Evolutionary conservation across 2,113 vertebrate genomes (phyloP).

Genomic region (Chionomys nivalis): DNA sequence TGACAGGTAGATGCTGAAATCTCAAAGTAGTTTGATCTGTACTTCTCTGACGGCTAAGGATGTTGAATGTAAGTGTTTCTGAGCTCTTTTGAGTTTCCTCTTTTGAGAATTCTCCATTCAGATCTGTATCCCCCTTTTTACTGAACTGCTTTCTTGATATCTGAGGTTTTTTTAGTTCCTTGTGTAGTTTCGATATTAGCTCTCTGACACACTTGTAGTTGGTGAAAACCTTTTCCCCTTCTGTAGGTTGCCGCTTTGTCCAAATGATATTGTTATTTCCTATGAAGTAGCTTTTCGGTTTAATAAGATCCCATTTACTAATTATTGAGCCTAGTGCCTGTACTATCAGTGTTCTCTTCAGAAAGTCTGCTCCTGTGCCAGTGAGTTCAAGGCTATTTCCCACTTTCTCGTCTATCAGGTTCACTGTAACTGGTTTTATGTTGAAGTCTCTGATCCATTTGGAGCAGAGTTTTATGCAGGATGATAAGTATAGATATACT

Average conservation of each 20-base stretch:
- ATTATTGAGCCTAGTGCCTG: neutral
- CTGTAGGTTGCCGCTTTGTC: neutral
- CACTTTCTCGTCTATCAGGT: too few species aligned
- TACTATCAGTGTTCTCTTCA: neutral
- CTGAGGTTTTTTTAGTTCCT: neutral
- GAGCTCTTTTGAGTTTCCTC: neutral
- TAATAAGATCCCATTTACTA: neutral
- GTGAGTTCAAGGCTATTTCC: neutral
- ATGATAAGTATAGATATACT: neutral
- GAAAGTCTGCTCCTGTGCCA: neutral
- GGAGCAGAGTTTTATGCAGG: neutral
- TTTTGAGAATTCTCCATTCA: neutral
- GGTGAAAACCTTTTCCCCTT: neutral
- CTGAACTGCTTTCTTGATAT: neutral
- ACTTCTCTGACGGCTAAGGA: neutral
- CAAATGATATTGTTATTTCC: neutral
- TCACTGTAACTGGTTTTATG: neutral
- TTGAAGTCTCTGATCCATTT: neutral
- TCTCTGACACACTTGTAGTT: neutral
- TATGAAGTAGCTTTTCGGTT: neutral
- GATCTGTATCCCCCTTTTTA: neutral
- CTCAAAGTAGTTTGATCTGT: neutral
- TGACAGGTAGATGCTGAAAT: too few species aligned
- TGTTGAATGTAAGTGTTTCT: neutral
- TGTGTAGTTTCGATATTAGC: neutral